phyloP scores from a whole-genome alignment of 2,113 vertebrate genomes.

The Anthoscopus minutus region DNA sequence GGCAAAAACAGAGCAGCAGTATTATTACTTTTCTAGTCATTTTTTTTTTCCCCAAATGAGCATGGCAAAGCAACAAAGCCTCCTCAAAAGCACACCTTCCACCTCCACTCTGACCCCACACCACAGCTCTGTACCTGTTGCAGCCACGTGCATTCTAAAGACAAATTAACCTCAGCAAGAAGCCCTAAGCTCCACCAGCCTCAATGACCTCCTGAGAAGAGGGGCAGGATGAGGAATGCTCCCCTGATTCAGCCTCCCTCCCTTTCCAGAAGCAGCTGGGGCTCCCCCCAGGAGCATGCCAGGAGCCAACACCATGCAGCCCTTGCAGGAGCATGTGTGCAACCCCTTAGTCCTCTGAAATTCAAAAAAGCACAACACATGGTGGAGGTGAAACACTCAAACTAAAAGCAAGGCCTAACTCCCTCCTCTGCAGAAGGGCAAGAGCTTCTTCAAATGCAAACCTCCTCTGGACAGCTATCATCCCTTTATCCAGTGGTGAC shows the following conservation, averaged over 20 bases:
- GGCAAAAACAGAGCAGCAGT: not conserved
- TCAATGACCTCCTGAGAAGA: not conserved
- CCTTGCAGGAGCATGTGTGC: accelerated
- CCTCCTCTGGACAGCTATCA: not conserved
- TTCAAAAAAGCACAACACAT: not conserved
- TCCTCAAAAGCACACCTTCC: not conserved
- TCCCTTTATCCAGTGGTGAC: not conserved
- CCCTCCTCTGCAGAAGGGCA: not conserved
- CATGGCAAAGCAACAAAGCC: not conserved
- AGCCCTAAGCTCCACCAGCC: not conserved
- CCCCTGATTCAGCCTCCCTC: not conserved
- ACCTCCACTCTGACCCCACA: not conserved
- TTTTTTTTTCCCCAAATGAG: not conserved
- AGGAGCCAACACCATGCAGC: not conserved
- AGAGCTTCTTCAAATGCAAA: not conserved
- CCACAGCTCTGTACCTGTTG: not conserved
- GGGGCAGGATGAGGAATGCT: not conserved
- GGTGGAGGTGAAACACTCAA: not conserved
- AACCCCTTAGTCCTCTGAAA: not conserved
- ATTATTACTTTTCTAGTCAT: not conserved
- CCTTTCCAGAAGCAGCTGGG: not conserved
- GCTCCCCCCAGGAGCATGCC: not conserved
- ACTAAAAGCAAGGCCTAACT: not conserved
- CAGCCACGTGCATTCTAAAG: not conserved
- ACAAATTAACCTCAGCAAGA: accelerated